phyloP scores from a whole-genome alignment of 2,888 invertebrate species.

The Protonemura montana region DNA sequence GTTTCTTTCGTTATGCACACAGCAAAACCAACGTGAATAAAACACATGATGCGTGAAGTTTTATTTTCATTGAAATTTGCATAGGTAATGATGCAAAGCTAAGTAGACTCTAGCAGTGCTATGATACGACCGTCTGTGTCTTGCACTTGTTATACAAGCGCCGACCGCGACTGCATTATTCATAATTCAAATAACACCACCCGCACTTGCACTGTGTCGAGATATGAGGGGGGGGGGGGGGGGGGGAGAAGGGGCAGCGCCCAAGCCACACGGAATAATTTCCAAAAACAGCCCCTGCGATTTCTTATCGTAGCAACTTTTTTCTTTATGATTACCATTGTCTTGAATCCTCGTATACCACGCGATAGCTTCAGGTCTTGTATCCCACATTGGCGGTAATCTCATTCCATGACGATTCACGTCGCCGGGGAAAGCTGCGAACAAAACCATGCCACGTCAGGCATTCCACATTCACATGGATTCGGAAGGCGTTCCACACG shows the following conservation, averaged over 20 bases:
- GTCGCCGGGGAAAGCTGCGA: not conserved
- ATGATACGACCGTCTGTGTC: not conserved
- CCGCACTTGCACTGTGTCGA: not conserved
- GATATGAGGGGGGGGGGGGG: no score
- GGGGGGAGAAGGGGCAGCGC: not conserved
- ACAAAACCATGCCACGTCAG: not conserved
- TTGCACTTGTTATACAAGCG: not conserved
- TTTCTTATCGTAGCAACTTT: not conserved
- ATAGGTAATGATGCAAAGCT: conserved; percentile 1
- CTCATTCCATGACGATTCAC: not conserved
- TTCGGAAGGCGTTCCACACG: not conserved
- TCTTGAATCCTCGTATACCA: not conserved
- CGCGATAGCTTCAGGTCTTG: not conserved
- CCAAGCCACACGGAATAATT: not conserved
- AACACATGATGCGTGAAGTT: not conserved
- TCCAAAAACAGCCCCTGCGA: not conserved
- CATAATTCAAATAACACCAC: not conserved
- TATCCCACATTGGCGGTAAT: not conserved
- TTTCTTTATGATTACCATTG: not conserved
- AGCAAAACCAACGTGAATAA: conserved; percentile 8
- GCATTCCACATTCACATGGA: not conserved
- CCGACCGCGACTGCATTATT: not conserved
- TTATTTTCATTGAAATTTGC: conserved; percentile 15
- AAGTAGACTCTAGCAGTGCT: not conserved
- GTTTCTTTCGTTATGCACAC: not conserved